Evolutionary conservation across 2,888 invertebrate species (phyloP), one percentile per base, ranked within the genome.

Genomic region (Dioctria rufipes): DNA sequence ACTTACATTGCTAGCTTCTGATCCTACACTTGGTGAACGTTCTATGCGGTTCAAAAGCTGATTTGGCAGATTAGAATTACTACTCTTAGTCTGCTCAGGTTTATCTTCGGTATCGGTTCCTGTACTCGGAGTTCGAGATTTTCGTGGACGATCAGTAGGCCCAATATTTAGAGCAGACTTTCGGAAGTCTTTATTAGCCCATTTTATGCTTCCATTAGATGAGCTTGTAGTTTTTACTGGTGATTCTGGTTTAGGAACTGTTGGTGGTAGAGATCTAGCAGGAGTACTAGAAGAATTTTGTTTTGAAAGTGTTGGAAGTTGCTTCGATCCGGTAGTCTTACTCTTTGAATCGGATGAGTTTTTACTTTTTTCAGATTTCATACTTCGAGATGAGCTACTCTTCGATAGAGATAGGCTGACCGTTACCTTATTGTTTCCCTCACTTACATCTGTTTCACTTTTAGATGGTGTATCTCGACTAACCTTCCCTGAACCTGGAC

Each of bases 131-230:
- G 90, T 89, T 80, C 88, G 88, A 80, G 87, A 88, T 81, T 89
- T 89, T 2, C 88, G 84, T 0, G 88, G 87, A 0, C 88, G 85
- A 80, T 89, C 89, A 0, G 88, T 87, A 43, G 90, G 89, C 65
- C 90, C 91, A 89, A 94, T 93, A 87, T 94, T 95, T 11, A 94
- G 86, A 0, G 93, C 92, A 0, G 94, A 94, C 86, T 95, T 94
- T 51, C 94, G 90, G 84, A 93, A 94, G 86, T 94, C 94, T 88
- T 94, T 94, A 86, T 94, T 94, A 39, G 92, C 90, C 84, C 87
- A 86, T 80, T 91, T 91, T 51, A 83, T 81, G 6, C 90, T 90
- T 67, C 87, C 88, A 81, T 90, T 90, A 85, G 90, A 90, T 82
- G 91, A 90, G n/a, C 87, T 87, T 85, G 86, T 81, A 84, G 83